These are phyloP conservation scores for Aphis gossypii DNA, from an alignment of 1,140 invertebrate species.

Conservation along the genomic window DNA sequence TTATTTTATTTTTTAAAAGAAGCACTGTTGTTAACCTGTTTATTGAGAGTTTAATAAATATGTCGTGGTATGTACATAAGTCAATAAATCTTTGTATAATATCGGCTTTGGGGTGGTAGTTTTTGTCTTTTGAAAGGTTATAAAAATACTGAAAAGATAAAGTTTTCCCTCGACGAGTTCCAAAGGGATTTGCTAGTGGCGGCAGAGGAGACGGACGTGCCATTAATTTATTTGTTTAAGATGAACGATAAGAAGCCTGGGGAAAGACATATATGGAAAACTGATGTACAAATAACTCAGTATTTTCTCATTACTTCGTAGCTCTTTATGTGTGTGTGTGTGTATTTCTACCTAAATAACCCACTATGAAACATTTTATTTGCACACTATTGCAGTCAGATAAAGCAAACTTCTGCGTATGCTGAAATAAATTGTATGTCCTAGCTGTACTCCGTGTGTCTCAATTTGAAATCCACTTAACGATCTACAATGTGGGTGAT, in stretches of 20 bases:
- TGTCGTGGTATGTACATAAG: neutral
- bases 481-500: neutral
- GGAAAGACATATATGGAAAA: constrained; percentile 46
- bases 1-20: neutral
- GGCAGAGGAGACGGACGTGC: neutral
- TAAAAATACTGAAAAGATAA: constrained; percentile 49
- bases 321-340: neutral
- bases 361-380: neutral
- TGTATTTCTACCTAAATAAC: neutral
- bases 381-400: constrained; percentile 20
- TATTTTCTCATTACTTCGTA: constrained; percentile 34
- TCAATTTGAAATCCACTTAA: constrained; percentile 7
- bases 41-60: constrained; percentile 17
- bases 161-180: constrained; percentile 31
- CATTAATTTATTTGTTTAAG: constrained; percentile 51
- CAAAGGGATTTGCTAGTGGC: constrained; percentile 27
- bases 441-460: neutral
- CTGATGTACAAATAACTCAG: constrained; percentile 45
- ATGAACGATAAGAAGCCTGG: constrained; percentile 38
- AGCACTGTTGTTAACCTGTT: neutral
- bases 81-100: constrained; percentile 34
- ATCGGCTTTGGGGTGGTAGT: constrained; percentile 3
- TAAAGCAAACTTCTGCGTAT: constrained; percentile 2
- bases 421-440: neutral
- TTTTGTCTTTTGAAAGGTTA: constrained; percentile 31